phyloP scores from a whole-genome alignment of 53 echinoderm and acorn worm genomes.

The Hippasteria phrygiana region DNA sequence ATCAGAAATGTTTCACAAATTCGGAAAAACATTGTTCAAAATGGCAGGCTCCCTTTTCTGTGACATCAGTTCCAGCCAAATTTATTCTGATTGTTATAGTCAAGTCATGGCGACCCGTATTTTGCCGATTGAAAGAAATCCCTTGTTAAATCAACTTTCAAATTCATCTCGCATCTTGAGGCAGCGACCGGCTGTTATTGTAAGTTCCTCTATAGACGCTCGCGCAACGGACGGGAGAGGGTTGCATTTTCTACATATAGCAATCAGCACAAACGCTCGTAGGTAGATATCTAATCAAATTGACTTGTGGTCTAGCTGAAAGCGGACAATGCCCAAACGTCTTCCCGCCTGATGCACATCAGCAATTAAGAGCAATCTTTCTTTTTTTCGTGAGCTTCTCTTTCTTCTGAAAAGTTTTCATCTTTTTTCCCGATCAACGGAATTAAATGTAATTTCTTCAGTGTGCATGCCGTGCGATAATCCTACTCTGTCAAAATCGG shows the following conservation, averaged over 20 bases:
- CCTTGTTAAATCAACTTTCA: slow-evolving; percentile 13
- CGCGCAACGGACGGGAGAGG: neutral
- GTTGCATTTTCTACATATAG: neutral
- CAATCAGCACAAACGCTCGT: neutral
- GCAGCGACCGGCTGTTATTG: slow-evolving; percentile 40
- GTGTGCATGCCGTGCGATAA: neutral
- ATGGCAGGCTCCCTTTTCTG: neutral
- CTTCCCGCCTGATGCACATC: neutral
- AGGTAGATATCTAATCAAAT: slow-evolving; percentile 59
- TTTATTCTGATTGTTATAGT: neutral
- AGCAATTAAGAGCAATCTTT: neutral
- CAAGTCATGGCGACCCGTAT: neutral
- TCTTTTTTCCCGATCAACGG: neutral
- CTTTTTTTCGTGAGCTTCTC: neutral
- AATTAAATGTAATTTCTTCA: neutral
- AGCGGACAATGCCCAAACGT: neutral
- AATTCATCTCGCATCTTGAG: neutral
- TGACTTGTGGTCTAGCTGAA: slow-evolving; percentile 11
- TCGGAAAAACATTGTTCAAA: neutral
- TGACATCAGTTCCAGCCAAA: no score
- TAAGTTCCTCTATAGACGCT: neutral
- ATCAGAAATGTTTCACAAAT: no score
- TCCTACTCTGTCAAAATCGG: slow-evolving; percentile 1
- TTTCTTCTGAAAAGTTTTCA: neutral
- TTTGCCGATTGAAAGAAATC: neutral